phyloP scores from a whole-genome alignment of 2,113 vertebrate species.

The Pavo muticus region DNA sequence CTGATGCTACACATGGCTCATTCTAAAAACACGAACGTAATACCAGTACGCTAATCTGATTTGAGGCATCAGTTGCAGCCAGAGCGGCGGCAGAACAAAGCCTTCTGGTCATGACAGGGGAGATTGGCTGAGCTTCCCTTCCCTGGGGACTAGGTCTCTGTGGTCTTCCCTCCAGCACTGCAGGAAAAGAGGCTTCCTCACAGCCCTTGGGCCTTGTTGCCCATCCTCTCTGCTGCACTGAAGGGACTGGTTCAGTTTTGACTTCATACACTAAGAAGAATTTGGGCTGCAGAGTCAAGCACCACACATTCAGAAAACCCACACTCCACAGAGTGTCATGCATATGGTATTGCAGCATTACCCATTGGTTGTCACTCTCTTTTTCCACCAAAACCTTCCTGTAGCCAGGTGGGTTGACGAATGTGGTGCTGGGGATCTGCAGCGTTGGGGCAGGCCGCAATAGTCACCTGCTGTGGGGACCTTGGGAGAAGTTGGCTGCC shows the following conservation, averaged over 20 bases:
- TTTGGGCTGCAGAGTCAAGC: not conserved
- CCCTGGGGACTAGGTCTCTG: accelerated
- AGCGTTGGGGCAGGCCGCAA: not conserved
- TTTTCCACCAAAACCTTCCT: not conserved
- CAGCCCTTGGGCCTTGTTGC: not conserved
- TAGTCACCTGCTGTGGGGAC: not conserved
- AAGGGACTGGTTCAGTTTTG: accelerated
- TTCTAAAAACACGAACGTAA: not conserved
- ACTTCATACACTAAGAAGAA: not conserved
- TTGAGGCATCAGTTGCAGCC: not conserved
- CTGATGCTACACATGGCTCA: not conserved
- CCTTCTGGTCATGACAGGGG: not conserved
- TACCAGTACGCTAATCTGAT: accelerated
- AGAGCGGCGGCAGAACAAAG: accelerated
- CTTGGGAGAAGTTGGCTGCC: not conserved
- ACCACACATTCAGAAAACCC: not conserved
- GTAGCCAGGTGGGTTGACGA: not conserved
- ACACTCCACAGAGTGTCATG: not conserved
- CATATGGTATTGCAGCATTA: not conserved
- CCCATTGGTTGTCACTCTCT: not conserved
- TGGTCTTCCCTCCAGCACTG: accelerated
- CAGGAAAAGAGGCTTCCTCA: not conserved
- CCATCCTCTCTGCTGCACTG: not conserved
- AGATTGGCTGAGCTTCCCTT: not conserved
- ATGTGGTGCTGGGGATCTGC: not conserved